A percentile compares a stretch with the other conserved stretches of the same genome.
Conservation (phyloP, 2,113 vertebrate species). For the Melanerpes aurifrons region DNA sequence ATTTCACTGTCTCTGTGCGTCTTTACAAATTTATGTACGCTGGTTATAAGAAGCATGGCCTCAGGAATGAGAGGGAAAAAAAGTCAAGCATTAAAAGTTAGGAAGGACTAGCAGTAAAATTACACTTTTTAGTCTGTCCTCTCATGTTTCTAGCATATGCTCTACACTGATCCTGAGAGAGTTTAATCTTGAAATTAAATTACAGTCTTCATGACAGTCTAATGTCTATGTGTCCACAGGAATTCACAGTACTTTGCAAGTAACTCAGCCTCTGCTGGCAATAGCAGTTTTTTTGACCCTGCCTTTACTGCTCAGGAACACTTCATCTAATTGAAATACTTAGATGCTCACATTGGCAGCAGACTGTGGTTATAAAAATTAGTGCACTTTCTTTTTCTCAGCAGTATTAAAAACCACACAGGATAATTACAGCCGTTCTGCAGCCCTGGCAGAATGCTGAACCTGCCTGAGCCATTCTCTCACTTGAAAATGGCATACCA, state of each 20-base stretch:
- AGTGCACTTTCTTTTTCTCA: neutral
- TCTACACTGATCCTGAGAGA: neutral
- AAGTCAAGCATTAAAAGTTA: neutral
- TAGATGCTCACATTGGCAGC: neutral
- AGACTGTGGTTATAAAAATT: neutral
- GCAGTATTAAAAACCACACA: neutral
- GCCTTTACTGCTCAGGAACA: neutral
- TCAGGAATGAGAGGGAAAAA: neutral
- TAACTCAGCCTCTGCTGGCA: neutral
- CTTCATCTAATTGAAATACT: neutral
- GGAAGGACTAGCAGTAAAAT: neutral
- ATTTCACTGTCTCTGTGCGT: neutral
- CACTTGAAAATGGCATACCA: neutral
- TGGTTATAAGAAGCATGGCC: neutral
- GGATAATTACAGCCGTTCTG: slow-evolving; percentile 18
- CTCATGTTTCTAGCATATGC: neutral
- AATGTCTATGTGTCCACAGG: neutral
- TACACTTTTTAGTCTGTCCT: neutral
- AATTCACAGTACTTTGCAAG: neutral
- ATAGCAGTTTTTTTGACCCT: neutral
- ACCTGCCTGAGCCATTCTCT: slow-evolving; percentile 30
- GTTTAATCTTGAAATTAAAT: neutral
- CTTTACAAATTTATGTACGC: neutral
- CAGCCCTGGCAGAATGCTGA: neutral
- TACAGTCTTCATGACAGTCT: neutral